Percentiles rank a stretch among this genome's conserved stretches.
These are phyloP conservation scores for Sardinella longiceps DNA, from an alignment of 2,797 vertebrate species.

Conservation along the genomic window DNA sequence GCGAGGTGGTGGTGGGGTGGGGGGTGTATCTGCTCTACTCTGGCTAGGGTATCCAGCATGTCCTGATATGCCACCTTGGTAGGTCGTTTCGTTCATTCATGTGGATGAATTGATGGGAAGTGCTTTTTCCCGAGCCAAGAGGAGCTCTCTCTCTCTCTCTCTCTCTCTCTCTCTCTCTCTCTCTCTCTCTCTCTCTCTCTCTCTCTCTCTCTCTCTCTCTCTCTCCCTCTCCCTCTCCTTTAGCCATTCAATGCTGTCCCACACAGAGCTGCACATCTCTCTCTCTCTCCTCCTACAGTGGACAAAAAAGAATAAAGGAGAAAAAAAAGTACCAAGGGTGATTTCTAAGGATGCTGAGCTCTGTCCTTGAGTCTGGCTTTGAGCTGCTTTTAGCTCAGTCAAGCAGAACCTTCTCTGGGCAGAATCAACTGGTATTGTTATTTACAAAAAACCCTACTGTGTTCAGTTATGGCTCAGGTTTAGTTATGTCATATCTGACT, in stretches of 20 bases:
- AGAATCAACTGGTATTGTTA: not conserved
- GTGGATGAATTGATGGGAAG: slow-evolving; percentile 55
- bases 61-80: slow-evolving; percentile 50
- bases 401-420: not conserved
- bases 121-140: slow-evolving; percentile 42
- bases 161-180: not conserved
- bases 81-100: slow-evolving; percentile 51
- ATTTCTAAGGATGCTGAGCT: slow-evolving; percentile 11
- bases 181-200: not conserved
- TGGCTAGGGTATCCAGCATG: not conserved
- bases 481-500: too few species aligned
- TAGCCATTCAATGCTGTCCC: not conserved
- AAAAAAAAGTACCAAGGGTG: not conserved
- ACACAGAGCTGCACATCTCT: not conserved
- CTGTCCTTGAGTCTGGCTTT: not conserved
- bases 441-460: not conserved
- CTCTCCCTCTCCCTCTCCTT: not conserved
- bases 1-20: not conserved
- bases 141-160: not conserved
- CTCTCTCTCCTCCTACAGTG: not conserved
- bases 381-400: not conserved
- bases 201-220: not conserved
- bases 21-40: not conserved
- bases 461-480: too few species aligned
- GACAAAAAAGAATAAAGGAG: not conserved